A percentile compares a stretch with the other conserved stretches of the same genome.
Evolutionary conservation across 2,888 invertebrate genomes (phyloP).

Genomic region (Branchellion lobata): DNA sequence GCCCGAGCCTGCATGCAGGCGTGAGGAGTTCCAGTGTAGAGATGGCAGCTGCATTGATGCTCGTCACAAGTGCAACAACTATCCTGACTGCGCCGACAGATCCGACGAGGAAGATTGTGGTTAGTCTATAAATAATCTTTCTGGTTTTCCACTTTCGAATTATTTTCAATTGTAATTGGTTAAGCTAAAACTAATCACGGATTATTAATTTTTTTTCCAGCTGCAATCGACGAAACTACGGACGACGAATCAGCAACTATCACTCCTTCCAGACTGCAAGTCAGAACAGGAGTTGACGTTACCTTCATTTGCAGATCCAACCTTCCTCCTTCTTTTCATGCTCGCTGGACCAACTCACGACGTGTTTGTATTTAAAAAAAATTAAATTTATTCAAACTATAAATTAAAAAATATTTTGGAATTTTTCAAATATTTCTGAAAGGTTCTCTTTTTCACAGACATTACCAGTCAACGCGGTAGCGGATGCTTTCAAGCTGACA

Average conservation of each 20-base stretch:
- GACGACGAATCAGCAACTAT: not conserved
- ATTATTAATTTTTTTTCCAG: too few relatives aligned
- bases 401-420: too few relatives aligned
- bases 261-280: not conserved
- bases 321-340: not conserved
- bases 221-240: not conserved
- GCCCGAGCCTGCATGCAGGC: too few relatives aligned
- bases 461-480: not conserved
- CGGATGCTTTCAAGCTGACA: not conserved
- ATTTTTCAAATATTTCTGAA: too few relatives aligned
- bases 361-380: not conserved
- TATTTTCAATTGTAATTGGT: too few relatives aligned
- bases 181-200: too few relatives aligned
- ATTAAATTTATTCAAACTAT: too few relatives aligned
- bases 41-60: constrained; percentile 76
- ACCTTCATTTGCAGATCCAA: not conserved
- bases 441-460: not conserved
- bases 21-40: constrained; percentile 59
- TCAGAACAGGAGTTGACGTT: not conserved
- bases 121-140: constrained; percentile 25
- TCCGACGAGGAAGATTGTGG: constrained; percentile 61
- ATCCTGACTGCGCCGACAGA: constrained; percentile 60
- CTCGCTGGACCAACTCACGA: not conserved
- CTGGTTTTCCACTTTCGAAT: not conserved
- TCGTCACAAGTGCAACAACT: constrained; percentile 67